Conservation (phyloP, 2,113 vertebrate species). For the Felis chaus region DNA sequence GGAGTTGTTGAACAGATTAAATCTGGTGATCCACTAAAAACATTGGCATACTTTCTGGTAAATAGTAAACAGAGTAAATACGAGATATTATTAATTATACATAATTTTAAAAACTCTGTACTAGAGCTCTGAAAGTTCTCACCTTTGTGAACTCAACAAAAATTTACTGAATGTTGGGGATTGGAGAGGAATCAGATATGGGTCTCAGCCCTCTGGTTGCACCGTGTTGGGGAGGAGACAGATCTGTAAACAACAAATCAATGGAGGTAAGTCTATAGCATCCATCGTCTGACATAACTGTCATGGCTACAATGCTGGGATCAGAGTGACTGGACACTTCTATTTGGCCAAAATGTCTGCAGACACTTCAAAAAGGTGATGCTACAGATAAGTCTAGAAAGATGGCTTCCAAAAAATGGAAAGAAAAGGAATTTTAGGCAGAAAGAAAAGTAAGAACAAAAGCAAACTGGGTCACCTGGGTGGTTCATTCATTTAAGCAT, state of each 20-base stretch:
- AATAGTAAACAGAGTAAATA: background rate
- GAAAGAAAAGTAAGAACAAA: background rate
- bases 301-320: background rate
- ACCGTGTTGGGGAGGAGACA: background rate
- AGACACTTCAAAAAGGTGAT: background rate
- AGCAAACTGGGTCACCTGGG: background rate
- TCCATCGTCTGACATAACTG: rapidly evolving
- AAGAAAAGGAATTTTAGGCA: background rate
- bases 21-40: background rate
- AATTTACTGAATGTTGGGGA: background rate
- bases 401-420: background rate
- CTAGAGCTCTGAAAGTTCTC: background rate
- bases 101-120: background rate
- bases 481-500: too few relatives aligned
- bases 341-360: background rate
- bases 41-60: background rate
- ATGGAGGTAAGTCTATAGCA: background rate
- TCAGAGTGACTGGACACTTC: background rate
- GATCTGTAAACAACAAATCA: background rate
- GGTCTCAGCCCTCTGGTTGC: background rate
- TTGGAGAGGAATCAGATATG: background rate
- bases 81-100: background rate
- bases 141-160: background rate
- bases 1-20: background rate
- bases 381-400: background rate